Conservation (phyloP, 2,888 invertebrate genomes). For the Pharmacophagus antenor region DNA sequence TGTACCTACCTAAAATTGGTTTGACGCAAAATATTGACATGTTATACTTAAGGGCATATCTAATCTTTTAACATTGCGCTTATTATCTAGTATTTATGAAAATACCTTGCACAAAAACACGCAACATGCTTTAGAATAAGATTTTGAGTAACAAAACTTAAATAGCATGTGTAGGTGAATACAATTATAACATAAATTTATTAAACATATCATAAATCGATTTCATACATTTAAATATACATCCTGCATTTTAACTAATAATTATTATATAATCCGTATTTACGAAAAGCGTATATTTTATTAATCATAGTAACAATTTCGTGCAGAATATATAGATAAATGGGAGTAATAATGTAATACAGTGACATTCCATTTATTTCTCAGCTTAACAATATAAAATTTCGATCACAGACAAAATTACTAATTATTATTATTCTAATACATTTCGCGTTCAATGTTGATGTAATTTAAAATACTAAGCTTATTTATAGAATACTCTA, state of each 20-base stretch:
- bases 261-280: neutral
- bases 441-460: conserved; percentile 64
- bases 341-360: conserved; percentile 32
- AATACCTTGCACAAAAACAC: conserved; percentile 45
- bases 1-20: conserved; percentile 25
- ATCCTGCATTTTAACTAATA: conserved; percentile 28
- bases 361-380: conserved; percentile 58
- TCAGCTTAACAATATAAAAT: conserved; percentile 77
- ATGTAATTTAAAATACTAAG: conserved; percentile 74
- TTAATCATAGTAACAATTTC: neutral
- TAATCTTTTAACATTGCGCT: conserved; percentile 26
- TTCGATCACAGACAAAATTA: conserved; percentile 80
- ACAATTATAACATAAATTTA: conserved; percentile 29
- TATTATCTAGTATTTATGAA: conserved; percentile 25
- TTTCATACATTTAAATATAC: conserved; percentile 26
- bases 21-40: conserved; percentile 22
- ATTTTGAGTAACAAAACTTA: conserved; percentile 55
- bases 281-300: neutral
- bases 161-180: conserved; percentile 33
- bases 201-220: conserved; percentile 19
- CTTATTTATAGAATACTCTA: conserved; percentile 67
- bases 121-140: conserved; percentile 63
- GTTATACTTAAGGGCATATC: conserved; percentile 30
- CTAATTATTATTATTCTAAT: conserved; percentile 57
- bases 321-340: conserved; percentile 35